Base-by-base conservation (phyloP, 2,797 vertebrate genomes). In the Borostomias antarcticus region DNA sequence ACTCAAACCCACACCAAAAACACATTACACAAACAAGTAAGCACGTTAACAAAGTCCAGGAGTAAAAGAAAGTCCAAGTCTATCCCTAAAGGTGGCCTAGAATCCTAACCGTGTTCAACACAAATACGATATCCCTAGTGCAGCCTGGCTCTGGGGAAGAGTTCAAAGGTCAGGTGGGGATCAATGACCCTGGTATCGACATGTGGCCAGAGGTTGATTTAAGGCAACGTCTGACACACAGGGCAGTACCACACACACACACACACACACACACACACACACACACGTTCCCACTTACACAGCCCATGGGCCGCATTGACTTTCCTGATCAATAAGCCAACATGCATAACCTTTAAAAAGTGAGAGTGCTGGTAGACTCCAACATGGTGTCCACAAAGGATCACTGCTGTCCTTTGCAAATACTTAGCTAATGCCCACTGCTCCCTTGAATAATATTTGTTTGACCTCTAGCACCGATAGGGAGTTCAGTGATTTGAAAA, bases 401-500 rank as follows among this genome's bases (percentile, higher is more conserved):
- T 57, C 72, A 73, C 69, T 69, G 77, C 81, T 56, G 63, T 63
- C 10, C 43, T 21, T 51, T 65, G 61, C 33, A 61, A 82, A 77
- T 70, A 76, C 17, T 74, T 70, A 66, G 78, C 70, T 83, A 72
- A 83, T 78, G 76, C 76, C 76, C 64, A 48, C 81, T 81, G 54
- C 77, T 72, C 84, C 67, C 78, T 76, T 77, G 75, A 68, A 64
- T 58, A 48, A 54, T 50, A 72, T 77, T 64, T 65, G 69, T 45
- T 71, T 40, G 72, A 58, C 72, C 68, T 73, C 43, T 8, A 5
- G 61, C 76, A 57, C 59, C 62, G 74, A 77, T 76, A 51, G 21
- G 57, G 23, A 45, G 9, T 54, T 73, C 58, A 68, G 58, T 68
- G 67, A 79, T 77, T 74, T 72, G 81, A 82, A 78, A 80, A 71